Conservation (phyloP, 2,113 vertebrate species). For the Mustelus asterias region DNA sequence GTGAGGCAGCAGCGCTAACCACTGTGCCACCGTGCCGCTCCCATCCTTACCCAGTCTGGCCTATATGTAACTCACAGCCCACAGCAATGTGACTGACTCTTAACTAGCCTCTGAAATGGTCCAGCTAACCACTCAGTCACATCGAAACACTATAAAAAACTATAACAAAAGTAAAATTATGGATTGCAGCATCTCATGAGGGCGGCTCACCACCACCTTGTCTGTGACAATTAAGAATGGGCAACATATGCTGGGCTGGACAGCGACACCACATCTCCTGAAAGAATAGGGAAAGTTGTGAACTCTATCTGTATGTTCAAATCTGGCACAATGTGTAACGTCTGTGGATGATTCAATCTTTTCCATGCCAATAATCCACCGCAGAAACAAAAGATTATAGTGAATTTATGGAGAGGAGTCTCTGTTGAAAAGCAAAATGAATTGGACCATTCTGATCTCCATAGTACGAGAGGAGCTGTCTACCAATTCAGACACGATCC, state of each 20-base stretch:
- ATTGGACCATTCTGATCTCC: background rate
- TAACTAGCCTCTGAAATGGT: background rate
- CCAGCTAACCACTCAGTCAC: background rate
- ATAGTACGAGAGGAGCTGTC: background rate
- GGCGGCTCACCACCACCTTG: background rate
- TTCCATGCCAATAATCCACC: background rate
- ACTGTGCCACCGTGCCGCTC: too few relatives aligned
- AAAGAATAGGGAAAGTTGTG: background rate
- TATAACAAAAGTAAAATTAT: background rate
- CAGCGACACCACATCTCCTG: background rate
- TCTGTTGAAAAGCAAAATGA: background rate
- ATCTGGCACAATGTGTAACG: background rate
- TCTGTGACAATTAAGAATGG: background rate
- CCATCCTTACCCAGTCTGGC: background rate
- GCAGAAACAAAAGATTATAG: background rate
- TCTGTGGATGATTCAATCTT: background rate
- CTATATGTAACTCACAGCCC: background rate
- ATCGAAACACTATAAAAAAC: background rate
- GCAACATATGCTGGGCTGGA: background rate
- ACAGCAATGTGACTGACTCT: background rate
- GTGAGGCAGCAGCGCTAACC: too few relatives aligned
- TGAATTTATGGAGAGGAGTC: background rate
- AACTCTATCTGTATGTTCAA: background rate
- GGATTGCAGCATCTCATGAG: background rate
- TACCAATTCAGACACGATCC: background rate